phyloP scores from a whole-genome alignment of 2,888 invertebrate species.

The Ichneumoninae sp. region DNA sequence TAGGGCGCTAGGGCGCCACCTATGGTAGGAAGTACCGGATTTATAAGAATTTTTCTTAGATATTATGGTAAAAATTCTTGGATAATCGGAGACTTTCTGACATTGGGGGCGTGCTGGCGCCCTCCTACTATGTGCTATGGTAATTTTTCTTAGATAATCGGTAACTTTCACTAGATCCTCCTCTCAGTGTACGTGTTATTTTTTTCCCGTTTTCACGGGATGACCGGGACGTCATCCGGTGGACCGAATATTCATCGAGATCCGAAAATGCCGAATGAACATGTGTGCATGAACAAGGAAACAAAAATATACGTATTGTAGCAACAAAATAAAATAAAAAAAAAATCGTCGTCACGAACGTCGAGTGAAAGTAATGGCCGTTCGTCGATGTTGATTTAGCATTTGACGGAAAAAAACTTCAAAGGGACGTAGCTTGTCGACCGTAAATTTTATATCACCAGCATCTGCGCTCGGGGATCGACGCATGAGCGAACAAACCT shows the following conservation, averaged over 20 bases:
- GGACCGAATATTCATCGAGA: background rate
- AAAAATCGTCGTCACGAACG: background rate
- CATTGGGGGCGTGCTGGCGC: no score
- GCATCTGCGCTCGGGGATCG: background rate
- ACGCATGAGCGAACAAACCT: background rate
- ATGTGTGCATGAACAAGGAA: background rate
- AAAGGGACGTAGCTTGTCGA: background rate
- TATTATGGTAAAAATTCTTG: no score
- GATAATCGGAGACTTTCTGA: no score
- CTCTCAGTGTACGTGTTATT: background rate
- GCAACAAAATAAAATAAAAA: background rate
- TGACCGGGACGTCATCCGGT: background rate
- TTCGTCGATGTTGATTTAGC: background rate
- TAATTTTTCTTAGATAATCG: no score
- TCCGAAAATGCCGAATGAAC: background rate
- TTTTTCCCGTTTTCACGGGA: background rate
- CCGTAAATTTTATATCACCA: background rate
- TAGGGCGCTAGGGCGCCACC: no score
- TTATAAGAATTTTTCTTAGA: no score
- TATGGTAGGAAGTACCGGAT: no score
- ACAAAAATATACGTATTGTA: background rate
- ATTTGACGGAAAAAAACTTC: background rate
- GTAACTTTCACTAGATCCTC: no score
- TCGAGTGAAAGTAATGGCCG: background rate
- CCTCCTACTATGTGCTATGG: no score